phyloP scores from a whole-genome alignment of 2,888 invertebrate species.

The Liopterus haemorrhoidalis region DNA sequence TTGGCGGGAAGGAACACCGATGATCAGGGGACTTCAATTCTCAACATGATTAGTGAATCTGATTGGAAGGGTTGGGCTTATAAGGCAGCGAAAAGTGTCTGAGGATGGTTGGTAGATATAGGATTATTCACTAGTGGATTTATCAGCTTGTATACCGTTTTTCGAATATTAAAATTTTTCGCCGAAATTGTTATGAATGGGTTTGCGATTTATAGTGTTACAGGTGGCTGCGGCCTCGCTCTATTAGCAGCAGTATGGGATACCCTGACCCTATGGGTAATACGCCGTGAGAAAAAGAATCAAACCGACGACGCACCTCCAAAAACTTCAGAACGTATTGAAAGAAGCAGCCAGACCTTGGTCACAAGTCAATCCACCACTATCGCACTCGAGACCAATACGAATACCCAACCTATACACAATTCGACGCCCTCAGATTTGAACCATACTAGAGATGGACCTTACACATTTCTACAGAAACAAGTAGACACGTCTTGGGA shows the following conservation, averaged over 20 bases:
- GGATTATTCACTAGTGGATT: constrained; percentile 21
- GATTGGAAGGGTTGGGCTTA: constrained; percentile 23
- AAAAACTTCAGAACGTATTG: too few species aligned
- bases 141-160: constrained; percentile 24
- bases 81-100: constrained; percentile 19
- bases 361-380: too few species aligned
- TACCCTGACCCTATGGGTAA: too few species aligned
- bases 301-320: too few species aligned
- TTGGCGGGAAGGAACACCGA: constrained; percentile 21
- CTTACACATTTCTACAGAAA: too few species aligned
- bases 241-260: constrained; percentile 21
- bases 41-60: constrained; percentile 19
- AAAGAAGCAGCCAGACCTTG: too few species aligned
- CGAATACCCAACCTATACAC: too few species aligned
- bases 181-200: constrained; percentile 20
- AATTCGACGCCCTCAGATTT: too few species aligned
- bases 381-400: too few species aligned
- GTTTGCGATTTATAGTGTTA: constrained; percentile 20
- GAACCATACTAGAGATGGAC: too few species aligned
- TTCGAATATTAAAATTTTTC: constrained; percentile 11
- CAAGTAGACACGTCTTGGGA: too few species aligned
- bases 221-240: constrained; percentile 17
- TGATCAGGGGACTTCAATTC: constrained; percentile 20
- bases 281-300: too few species aligned
- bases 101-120: constrained; percentile 24